Conservation (phyloP, 2,797 vertebrate genomes). For the Dendrocincla fuliginosa region DNA sequence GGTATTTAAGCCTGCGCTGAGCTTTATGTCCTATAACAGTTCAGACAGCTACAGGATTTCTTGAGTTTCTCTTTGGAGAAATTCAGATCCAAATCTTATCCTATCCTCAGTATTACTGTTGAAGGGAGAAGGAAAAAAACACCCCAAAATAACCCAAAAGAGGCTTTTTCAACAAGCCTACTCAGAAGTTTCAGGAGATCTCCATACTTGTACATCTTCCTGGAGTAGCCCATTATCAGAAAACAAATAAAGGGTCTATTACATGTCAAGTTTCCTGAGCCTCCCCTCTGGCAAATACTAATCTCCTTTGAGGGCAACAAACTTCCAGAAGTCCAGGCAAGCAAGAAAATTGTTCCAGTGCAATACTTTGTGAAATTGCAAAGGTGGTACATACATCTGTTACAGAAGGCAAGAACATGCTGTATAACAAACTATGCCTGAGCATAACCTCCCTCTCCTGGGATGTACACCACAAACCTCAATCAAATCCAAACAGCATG, state of each 20-base stretch:
- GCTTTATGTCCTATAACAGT: neutral
- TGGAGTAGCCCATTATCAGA: neutral
- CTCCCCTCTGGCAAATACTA: neutral
- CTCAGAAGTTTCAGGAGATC: neutral
- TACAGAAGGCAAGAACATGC: neutral
- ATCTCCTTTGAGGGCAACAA: neutral
- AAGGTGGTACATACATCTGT: neutral
- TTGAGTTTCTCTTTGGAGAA: neutral
- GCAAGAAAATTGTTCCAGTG: neutral
- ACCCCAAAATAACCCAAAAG: neutral
- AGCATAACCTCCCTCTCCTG: neutral
- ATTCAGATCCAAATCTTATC: neutral
- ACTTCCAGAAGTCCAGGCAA: neutral
- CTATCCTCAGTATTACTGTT: neutral
- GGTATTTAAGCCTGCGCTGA: neutral
- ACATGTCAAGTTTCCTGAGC: neutral
- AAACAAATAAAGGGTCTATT: neutral
- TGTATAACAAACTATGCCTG: neutral
- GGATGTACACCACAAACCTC: neutral
- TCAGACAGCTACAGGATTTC: neutral
- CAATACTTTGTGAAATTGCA: neutral
- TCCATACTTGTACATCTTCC: neutral
- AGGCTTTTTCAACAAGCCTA: neutral
- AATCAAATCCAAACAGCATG: neutral
- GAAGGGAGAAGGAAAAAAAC: neutral